These are phyloP conservation scores for Wiebesia pumilae DNA, from an alignment of 1,140 invertebrate species.

Conservation along the genomic window DNA sequence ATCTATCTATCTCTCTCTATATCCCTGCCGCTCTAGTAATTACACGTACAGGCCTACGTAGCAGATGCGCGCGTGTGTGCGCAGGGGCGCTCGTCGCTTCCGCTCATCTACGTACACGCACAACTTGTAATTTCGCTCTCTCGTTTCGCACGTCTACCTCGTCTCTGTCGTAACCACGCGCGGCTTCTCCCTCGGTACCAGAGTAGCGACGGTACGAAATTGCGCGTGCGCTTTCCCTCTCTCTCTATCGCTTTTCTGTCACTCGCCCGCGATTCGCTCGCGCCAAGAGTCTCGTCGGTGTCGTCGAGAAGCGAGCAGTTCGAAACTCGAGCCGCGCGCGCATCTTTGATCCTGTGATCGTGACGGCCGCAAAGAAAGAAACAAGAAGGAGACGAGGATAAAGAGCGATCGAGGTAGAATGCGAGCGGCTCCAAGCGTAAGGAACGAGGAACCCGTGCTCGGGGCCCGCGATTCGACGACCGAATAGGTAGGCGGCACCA, in stretches of 20 bases:
- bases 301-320: neutral
- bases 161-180: no score
- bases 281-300: slow-evolving; percentile 19
- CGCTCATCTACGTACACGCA: neutral
- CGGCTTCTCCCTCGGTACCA: neutral
- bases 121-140: neutral
- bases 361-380: neutral
- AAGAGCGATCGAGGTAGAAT: neutral
- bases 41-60: neutral
- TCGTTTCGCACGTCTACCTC: no score
- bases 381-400: no score
- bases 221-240: neutral
- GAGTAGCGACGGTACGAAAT: neutral
- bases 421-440: neutral
- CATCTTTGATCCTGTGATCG: neutral
- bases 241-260: neutral
- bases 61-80: neutral
- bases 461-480: neutral
- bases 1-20: neutral
- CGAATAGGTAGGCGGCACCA: no score
- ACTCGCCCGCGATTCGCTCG: neutral
- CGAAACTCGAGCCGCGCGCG: neutral
- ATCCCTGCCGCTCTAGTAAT: neutral
- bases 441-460: neutral
- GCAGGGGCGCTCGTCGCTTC: no score